Evolutionary conservation across 1,140 invertebrate genomes (phyloP), one percentile per base, ranked within the genome.

Genomic region (Anoplolepis gracilipes): DNA sequence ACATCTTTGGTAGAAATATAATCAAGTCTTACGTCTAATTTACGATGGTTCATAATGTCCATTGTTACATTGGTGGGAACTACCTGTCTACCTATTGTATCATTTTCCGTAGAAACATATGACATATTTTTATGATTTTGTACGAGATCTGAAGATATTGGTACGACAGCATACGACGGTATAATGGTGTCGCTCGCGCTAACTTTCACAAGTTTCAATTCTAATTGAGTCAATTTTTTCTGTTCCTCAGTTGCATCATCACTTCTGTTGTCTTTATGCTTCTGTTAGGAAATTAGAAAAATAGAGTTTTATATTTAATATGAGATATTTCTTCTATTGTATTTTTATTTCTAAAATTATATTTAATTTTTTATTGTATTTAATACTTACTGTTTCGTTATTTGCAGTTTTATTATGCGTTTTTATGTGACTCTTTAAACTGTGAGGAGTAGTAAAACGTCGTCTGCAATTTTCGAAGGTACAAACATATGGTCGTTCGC

Each of bases 401-500:
- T 90, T 89, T 62, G 88, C 86, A 77, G 87, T 76, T 93, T 95
- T 94, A 72, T 94, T 94, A 82, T 95, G 93, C 76, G 96, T 97
- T 93, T 96, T 97, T 61, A 96, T 95, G 91, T 98, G 98, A 33
- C 97, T 97, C 91, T 98, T 98, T 1, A 98, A 92, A 93, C 97
- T 98, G 89, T 98, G 97, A 13, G 96, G 96, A 1, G 97, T 98
- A 4, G 97, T 96, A 93, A 98, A 98, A 0, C 97, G 96, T 91
- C 97, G 97, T 70, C 96, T 96, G 93, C 98, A 98, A 84, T 96
- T 96, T 28, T 95, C 95, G 75, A 97, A 96, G 67, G 96, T 95
- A 94, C 98, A 98, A 13, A 96, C 96, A 94, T 98, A 98, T 1
- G 98, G 98, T 84, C 97, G 96, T 93, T 98, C 96, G 4, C 97